Evolutionary conservation across 1,140 invertebrate genomes (phyloP).

Genomic region (Temnothorax longispinosus): DNA sequence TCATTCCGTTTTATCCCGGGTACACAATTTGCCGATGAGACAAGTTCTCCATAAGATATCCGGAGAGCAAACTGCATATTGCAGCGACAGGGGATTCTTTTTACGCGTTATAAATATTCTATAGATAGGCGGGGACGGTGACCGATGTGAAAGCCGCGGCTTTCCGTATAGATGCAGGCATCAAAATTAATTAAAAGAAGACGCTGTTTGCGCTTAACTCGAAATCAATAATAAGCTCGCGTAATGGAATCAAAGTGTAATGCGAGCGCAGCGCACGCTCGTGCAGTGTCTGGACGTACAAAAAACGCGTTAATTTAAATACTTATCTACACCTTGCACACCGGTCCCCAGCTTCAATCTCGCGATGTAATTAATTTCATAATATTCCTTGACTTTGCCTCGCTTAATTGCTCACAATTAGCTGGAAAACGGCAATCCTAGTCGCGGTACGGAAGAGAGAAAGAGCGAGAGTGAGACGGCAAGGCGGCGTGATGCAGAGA

Average conservation of each 20-base stretch:
- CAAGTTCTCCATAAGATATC: constrained; percentile 30
- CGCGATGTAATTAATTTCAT: constrained; percentile 71
- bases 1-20: constrained; percentile 36
- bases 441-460: neutral
- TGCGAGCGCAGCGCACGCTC: neutral
- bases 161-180: neutral
- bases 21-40: constrained; percentile 36
- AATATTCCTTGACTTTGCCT: constrained; percentile 67
- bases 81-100: constrained; percentile 1
- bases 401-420: constrained; percentile 74
- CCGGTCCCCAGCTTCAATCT: constrained; percentile 51
- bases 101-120: constrained; percentile 27
- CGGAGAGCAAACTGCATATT: neutral
- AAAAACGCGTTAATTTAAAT: constrained; percentile 68
- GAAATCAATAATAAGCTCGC: constrained; percentile 48
- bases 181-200: constrained; percentile 51
- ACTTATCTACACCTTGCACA: constrained; percentile 67
- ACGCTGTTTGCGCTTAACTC: constrained; percentile 6
- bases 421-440: constrained; percentile 37
- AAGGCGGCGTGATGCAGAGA: neutral
- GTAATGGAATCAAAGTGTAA: constrained; percentile 57
- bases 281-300: neutral
- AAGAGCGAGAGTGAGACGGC: constrained; percentile 7
- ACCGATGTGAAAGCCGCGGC: neutral
- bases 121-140: neutral